Percentiles rank a stretch among this genome's conserved stretches.
phyloP scores from a whole-genome alignment of 2,113 vertebrate species.

The Amphiprion percula region DNA sequence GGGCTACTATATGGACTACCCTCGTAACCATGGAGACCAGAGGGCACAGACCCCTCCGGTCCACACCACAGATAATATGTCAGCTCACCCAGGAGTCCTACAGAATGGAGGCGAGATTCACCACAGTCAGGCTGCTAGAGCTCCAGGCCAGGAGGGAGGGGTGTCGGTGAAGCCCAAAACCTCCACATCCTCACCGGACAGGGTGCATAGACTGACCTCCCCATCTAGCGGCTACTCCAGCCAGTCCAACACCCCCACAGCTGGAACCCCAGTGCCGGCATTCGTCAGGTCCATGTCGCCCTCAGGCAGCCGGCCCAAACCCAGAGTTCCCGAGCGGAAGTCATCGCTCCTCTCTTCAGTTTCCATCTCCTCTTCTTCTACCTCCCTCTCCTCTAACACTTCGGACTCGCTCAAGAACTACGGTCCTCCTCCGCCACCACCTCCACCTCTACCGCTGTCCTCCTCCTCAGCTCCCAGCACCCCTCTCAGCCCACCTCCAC shows the following conservation, averaged over 20 bases:
- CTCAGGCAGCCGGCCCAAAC: constrained; percentile 87
- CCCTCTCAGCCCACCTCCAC: constrained; percentile 66
- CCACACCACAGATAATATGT: constrained; percentile 58
- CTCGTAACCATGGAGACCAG: constrained; percentile 81
- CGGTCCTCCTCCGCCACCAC: constrained; percentile 72
- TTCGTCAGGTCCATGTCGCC: constrained; percentile 88
- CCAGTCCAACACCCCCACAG: constrained; percentile 97
- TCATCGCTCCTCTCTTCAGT: constrained; percentile 94
- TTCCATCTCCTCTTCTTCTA: constrained; percentile 94
- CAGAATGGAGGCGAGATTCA: constrained; percentile 77
- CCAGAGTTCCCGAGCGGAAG: constrained; percentile 96
- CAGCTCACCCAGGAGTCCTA: constrained; percentile 74
- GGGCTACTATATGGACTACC: constrained; percentile 93
- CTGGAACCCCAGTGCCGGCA: constrained; percentile 94
- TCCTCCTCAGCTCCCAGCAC: constrained; percentile 67
- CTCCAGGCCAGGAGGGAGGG: constrained; percentile 71
- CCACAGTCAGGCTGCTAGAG: constrained; percentile 67
- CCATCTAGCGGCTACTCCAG: constrained; percentile 98
- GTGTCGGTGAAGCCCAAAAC: constrained; percentile 85
- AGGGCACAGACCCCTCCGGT: constrained; percentile 74
- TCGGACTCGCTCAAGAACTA: constrained; percentile 88
- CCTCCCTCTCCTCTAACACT: constrained; percentile 95
- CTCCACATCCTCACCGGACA: constrained; percentile 88
- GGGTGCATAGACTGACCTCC: constrained; percentile 93
- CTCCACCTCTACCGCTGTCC: constrained; percentile 54